Conservation (phyloP, 2,888 invertebrate species). For the Chrysolina oricalcia region DNA sequence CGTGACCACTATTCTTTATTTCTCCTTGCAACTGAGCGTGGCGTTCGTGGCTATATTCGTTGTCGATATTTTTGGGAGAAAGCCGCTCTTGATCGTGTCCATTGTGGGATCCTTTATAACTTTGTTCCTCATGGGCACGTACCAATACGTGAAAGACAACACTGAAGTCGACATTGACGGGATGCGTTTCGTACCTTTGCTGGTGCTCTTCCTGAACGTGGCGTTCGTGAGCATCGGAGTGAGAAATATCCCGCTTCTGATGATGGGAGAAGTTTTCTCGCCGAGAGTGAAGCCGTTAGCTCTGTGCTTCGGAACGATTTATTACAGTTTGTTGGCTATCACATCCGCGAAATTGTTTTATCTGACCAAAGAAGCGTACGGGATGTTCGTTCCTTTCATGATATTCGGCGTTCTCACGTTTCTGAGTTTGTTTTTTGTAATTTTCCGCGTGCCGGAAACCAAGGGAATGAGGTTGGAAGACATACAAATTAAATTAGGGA, state of each 20-base stretch:
- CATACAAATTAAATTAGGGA: slow-evolving; percentile 65
- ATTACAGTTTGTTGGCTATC: slow-evolving; percentile 72
- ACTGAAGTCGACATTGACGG: slow-evolving; percentile 64
- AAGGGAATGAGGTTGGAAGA: slow-evolving; percentile 74
- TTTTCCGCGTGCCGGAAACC: slow-evolving; percentile 72
- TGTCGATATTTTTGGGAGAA: slow-evolving; percentile 75
- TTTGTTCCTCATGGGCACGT: slow-evolving; percentile 69
- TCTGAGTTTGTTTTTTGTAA: slow-evolving; percentile 69
- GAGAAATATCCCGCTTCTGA: slow-evolving; percentile 73
- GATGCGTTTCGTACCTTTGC: slow-evolving; percentile 70
- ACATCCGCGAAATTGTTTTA: slow-evolving; percentile 72
- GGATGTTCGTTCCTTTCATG: slow-evolving; percentile 72
- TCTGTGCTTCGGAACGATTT: slow-evolving; percentile 74
- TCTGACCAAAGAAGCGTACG: slow-evolving; percentile 67
- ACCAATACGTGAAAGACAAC: slow-evolving; percentile 71
- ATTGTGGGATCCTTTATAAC: slow-evolving; percentile 70
- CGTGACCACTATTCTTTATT: slow-evolving; percentile 64
- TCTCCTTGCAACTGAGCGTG: slow-evolving; percentile 75
- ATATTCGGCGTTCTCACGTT: slow-evolving; percentile 70
- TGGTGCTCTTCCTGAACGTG: slow-evolving; percentile 72
- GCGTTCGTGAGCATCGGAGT: slow-evolving; percentile 74
- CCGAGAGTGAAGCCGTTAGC: slow-evolving; percentile 75
- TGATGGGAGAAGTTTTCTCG: slow-evolving; percentile 75
- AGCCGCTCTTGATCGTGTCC: slow-evolving; percentile 74
- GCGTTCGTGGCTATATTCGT: slow-evolving; percentile 75